Base-by-base conservation (phyloP, 2,888 invertebrate genomes). In the Sesia apiformis region DNA sequence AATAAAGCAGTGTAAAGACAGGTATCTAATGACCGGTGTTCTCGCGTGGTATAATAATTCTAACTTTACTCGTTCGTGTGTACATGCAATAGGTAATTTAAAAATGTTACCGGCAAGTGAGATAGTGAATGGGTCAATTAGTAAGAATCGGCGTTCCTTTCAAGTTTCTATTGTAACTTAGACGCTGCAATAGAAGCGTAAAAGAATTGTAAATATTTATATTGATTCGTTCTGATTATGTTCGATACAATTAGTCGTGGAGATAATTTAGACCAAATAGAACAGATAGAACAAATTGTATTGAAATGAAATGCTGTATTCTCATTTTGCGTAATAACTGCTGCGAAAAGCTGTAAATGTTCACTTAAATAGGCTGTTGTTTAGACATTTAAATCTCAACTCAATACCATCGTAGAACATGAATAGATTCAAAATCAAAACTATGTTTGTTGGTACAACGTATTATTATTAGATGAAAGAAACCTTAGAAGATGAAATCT, bases 151-250 rank as follows among this genome's bases (percentile, higher is more conserved):
- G 23, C 23, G 23, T 23, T 23, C 23, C 23, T 23, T 23, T 80
- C 75, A 75, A 78, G 78, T 78, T 74, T 66, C 62, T 72, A 67
- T 66, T 63, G 63, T 71, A 70, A 67, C 71, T 68, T 42, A 3
- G 5, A 5, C 42, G 7, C 5, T n/a, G 66, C 64, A 62, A 73
- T 66, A 76, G 78, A 78, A 79, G 80, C 77, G 78, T 72, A 67
- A 62, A 57, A 8, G 6, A n/a, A n/a, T 49, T 49, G 5, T 5
- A n/a, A 49, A 49, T 8, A n/a, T 8, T 49, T 49, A 5, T 49
- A n/a, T n/a, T 8, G 23, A 49, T 49, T 49, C 49, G 49, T 49
- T 49, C 49, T 49, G 8, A 49, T 49, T 49, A 49, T 49, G 8
- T 49, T 49, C n/a, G 8, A 49, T 8, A 49, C 23, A 23, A 23